These are phyloP conservation scores for Orius insidiosus DNA, from an alignment of 1,140 invertebrate species.

Conservation along the genomic window DNA sequence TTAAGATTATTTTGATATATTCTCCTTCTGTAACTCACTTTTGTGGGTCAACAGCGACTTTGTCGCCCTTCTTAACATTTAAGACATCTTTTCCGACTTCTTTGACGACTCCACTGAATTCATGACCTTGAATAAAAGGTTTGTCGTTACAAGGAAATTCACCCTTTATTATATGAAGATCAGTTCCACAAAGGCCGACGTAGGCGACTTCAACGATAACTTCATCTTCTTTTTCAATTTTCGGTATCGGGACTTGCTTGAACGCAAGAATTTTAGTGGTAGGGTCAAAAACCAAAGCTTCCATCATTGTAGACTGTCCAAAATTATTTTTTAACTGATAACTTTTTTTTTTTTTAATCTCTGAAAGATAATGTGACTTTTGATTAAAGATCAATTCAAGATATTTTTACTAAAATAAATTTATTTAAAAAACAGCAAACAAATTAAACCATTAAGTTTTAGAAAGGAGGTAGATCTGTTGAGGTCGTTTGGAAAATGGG, in stretches of 20 bases:
- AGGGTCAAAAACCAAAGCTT: slow-evolving; percentile 38
- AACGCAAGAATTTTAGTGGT: slow-evolving; percentile 29
- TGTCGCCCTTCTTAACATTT: slow-evolving; percentile 40
- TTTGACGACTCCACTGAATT: slow-evolving; percentile 44
- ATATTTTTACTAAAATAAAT: slow-evolving; percentile 1
- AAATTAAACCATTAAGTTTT: slow-evolving; percentile 15
- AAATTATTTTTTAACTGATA: neutral
- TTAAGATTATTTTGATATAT: neutral
- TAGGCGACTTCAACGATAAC: slow-evolving; percentile 44
- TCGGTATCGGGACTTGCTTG: slow-evolving; percentile 30
- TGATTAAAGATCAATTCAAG: neutral
- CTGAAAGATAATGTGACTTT: neutral
- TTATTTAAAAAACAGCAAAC: slow-evolving; percentile 12
- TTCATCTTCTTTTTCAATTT: slow-evolving; percentile 25
- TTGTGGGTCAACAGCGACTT: slow-evolving; percentile 48
- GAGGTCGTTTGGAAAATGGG: slow-evolving; percentile 25
- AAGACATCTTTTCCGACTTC: slow-evolving; percentile 36
- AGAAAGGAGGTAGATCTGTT: slow-evolving; percentile 10
- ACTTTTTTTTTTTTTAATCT: neutral
- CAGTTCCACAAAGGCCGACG: slow-evolving; percentile 62
- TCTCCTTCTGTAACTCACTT: slow-evolving; percentile 24
- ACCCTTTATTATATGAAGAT: slow-evolving; percentile 50
- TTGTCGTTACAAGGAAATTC: slow-evolving; percentile 13
- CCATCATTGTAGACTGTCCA: slow-evolving; percentile 29
- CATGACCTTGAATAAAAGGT: slow-evolving; percentile 37